These are phyloP conservation scores for Vireo griseus DNA, from an alignment of 2,797 vertebrate species.

Conservation along the genomic window DNA sequence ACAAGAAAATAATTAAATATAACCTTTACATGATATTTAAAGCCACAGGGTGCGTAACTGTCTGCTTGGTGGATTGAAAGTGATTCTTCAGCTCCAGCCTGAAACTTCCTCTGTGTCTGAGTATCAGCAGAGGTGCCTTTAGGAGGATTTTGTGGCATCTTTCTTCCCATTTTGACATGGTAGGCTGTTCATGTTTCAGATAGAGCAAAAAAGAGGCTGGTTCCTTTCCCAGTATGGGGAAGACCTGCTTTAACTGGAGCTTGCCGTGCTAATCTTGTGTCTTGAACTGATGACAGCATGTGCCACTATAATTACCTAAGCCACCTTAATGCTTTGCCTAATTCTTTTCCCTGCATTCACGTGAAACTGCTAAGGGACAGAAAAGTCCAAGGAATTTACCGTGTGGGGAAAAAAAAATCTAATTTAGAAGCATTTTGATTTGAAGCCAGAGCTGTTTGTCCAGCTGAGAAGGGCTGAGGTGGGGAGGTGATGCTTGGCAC, in stretches of 20 bases:
- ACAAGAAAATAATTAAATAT: background rate
- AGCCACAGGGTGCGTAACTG: background rate
- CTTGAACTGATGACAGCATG: constrained; percentile 63
- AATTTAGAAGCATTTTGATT: background rate
- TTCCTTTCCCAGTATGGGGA: background rate
- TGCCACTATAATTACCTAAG: constrained; percentile 72
- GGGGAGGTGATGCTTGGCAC: background rate
- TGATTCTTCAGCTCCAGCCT: background rate
- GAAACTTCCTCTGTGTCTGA: background rate
- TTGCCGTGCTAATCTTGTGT: constrained; percentile 61
- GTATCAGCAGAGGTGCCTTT: background rate
- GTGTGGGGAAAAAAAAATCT: background rate
- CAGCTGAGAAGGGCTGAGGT: background rate
- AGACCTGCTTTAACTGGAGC: constrained; percentile 48
- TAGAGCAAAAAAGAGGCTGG: background rate
- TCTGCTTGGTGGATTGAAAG: background rate
- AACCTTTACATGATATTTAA: background rate
- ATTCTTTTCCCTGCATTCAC: constrained; percentile 58
- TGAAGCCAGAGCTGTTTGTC: background rate
- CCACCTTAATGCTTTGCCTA: constrained; percentile 70
- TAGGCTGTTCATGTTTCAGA: background rate
- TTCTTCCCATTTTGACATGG: background rate
- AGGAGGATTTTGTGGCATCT: background rate
- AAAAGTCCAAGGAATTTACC: constrained; percentile 62
- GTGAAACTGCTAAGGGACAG: constrained; percentile 68